Conservation (phyloP, 2,113 vertebrate genomes). For the Leucosticte australis region DNA sequence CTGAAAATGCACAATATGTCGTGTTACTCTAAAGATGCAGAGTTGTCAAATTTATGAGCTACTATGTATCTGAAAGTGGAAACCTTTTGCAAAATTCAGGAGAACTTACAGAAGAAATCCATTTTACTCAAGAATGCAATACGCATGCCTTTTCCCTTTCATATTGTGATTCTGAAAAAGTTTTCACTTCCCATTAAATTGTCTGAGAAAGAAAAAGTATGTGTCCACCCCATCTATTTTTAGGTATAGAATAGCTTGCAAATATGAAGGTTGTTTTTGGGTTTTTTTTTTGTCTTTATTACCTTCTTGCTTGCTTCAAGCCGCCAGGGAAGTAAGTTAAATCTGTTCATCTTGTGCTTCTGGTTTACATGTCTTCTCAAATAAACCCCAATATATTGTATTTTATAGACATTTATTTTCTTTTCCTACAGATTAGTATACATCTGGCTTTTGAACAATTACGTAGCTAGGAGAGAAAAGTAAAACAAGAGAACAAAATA, state of each 20-base stretch:
- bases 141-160: not conserved
- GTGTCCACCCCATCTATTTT: not conserved
- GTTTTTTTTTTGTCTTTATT: not conserved
- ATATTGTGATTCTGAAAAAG: not conserved
- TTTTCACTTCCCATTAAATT: not conserved
- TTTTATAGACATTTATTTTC: not conserved
- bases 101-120: not conserved
- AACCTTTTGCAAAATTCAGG: not conserved
- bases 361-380: not conserved
- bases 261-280: not conserved
- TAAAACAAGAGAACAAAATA: not conserved
- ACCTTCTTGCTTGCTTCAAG: not conserved
- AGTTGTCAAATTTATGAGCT: not conserved
- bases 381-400: not conserved
- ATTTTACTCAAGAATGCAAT: not conserved
- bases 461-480: not conserved
- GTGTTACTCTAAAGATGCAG: not conserved
- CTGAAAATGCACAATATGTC: not conserved
- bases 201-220: not conserved
- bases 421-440: not conserved
- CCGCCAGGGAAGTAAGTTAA: not conserved
- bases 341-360: not conserved
- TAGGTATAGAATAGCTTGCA: not conserved
- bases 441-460: not conserved
- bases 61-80: not conserved